phyloP scores from a whole-genome alignment of 2,888 invertebrate genomes.

The Abrostola triplasia region DNA sequence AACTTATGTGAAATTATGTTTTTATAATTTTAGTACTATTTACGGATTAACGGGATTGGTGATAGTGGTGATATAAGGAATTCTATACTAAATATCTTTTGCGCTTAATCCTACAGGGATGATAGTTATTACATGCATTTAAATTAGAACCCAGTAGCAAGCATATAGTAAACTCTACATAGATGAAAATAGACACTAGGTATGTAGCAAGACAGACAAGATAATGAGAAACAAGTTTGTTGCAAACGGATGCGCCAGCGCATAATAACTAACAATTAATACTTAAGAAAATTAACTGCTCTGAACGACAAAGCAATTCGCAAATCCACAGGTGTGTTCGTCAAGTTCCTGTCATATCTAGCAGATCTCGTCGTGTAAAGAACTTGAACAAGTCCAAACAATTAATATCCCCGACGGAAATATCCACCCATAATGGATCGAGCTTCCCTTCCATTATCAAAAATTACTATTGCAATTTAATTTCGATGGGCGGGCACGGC shows the following conservation, averaged over 20 bases:
- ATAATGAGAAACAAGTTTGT: conserved; percentile 77
- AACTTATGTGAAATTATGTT: conserved; percentile 1
- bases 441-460: conserved; percentile 82
- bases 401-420: conserved; percentile 80
- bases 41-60: background rate
- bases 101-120: no score
- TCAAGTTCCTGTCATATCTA: conserved; percentile 64
- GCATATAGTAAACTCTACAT: conserved; percentile 29
- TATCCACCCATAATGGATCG: conserved; percentile 79
- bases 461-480: conserved; percentile 85
- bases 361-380: conserved; percentile 70
- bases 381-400: conserved; percentile 70
- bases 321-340: conserved; percentile 77
- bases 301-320: conserved; percentile 72
- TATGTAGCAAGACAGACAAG: conserved; percentile 64
- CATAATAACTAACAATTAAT: conserved; percentile 80
- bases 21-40: background rate
- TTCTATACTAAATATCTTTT: background rate
- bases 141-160: background rate
- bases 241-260: conserved; percentile 75
- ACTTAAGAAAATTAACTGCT: conserved; percentile 72
- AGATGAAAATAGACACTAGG: conserved; percentile 36
- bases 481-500: conserved; percentile 73
- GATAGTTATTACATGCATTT: no score
- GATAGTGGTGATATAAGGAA: background rate